phyloP scores from a whole-genome alignment of 1,140 invertebrate genomes.

The Tenebrio molitor region DNA sequence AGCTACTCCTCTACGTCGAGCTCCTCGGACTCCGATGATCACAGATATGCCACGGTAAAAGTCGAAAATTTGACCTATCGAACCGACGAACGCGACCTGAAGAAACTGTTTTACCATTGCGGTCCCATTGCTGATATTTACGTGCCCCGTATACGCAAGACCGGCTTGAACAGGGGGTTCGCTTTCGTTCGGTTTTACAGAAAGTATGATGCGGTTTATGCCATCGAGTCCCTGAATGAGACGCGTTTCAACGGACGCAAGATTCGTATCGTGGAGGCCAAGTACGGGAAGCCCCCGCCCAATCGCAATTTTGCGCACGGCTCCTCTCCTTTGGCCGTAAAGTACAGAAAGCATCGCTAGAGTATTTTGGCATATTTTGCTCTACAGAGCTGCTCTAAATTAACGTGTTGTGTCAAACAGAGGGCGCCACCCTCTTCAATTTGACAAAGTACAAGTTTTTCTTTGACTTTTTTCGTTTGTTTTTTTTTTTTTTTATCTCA shows the following conservation, averaged over 20 bases:
- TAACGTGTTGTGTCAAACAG: too few relatives aligned
- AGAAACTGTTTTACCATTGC: not conserved
- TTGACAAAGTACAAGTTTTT: too few relatives aligned
- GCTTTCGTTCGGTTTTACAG: constrained; percentile 3
- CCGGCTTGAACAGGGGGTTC: not conserved
- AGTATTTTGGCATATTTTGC: too few relatives aligned
- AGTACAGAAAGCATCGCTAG: constrained; percentile 3
- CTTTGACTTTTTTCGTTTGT: too few relatives aligned
- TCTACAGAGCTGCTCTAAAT: too few relatives aligned
- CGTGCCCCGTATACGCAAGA: not conserved
- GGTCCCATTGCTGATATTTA: constrained; percentile 14
- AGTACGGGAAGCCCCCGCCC: not conserved
- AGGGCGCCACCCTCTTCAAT: too few relatives aligned
- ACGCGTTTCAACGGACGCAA: not conserved
- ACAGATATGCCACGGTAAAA: not conserved
- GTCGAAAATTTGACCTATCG: constrained; percentile 3
- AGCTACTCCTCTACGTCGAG: not conserved
- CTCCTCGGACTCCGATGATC: not conserved
- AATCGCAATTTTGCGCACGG: not conserved
- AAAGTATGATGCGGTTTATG: not conserved
- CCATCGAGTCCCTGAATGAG: not conserved
- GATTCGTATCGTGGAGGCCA: not conserved
- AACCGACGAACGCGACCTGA: not conserved
- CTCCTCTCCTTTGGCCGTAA: not conserved
- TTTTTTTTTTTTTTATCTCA: too few relatives aligned